phyloP scores from a whole-genome alignment of 2,797 vertebrate genomes.

The Tangara arthus region DNA sequence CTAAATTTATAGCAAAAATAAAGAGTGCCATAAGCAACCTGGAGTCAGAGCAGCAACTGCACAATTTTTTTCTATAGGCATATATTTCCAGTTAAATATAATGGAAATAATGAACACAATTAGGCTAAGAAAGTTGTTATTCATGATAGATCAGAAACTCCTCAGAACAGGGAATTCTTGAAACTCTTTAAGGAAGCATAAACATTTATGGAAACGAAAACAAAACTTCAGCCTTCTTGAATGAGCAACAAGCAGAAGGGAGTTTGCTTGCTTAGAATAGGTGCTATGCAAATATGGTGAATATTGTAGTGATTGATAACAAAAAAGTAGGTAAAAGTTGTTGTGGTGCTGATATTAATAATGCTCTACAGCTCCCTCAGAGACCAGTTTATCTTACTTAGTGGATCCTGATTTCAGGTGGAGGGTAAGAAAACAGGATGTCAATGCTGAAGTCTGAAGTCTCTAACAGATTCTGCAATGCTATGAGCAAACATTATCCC shows the following conservation, averaged over 20 bases:
- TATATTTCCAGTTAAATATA: neutral
- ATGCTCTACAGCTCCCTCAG: neutral
- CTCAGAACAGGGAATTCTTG: neutral
- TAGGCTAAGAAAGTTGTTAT: neutral
- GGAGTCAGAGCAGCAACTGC: neutral
- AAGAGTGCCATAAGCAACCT: neutral
- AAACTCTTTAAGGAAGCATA: neutral
- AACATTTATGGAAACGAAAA: neutral
- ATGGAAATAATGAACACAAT: neutral
- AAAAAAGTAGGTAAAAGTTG: neutral
- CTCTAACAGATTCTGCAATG: neutral
- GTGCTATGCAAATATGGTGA: neutral
- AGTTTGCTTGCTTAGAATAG: neutral
- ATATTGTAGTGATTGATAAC: neutral
- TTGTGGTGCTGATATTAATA: neutral
- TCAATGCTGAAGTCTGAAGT: neutral
- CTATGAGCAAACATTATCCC: neutral
- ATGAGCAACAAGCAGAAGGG: neutral
- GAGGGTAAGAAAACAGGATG: neutral
- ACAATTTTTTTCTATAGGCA: neutral
- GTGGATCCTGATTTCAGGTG: neutral
- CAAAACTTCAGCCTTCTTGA: neutral
- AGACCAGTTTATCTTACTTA: neutral
- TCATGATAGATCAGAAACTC: neutral
- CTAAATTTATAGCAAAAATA: neutral